These are phyloP conservation scores for Chaetura pelagica DNA, from an alignment of 2,113 vertebrate genomes.

Conservation along the genomic window DNA sequence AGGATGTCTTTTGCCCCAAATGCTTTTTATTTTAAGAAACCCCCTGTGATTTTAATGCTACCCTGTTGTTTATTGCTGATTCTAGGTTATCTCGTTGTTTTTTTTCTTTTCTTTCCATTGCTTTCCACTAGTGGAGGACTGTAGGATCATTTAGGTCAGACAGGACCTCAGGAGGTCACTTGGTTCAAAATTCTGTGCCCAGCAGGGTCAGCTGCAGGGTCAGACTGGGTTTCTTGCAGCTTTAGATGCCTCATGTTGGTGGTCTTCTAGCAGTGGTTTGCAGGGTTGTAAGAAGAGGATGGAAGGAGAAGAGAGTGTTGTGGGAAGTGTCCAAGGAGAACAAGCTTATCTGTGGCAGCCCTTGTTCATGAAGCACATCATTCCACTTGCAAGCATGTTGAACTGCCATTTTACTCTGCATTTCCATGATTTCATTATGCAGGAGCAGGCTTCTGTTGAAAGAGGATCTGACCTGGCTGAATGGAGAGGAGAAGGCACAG, in stretches of 20 bases:
- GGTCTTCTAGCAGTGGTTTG: not conserved
- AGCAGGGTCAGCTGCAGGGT: rapidly evolving
- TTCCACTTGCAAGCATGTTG: not conserved
- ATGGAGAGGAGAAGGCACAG: not conserved
- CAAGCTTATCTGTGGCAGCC: not conserved
- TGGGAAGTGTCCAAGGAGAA: not conserved
- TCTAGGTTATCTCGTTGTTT: not conserved
- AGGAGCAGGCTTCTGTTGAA: not conserved
- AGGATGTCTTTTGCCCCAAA: constrained; percentile 6
- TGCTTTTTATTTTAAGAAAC: not conserved
- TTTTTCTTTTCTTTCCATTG: not conserved
- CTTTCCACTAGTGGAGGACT: not conserved
- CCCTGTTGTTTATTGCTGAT: not conserved
- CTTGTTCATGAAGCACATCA: rapidly evolving
- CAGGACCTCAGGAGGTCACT: not conserved
- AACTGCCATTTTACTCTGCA: not conserved
- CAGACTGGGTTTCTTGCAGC: rapidly evolving
- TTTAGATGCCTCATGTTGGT: not conserved
- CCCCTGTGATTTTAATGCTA: not conserved
- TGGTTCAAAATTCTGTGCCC: not conserved
- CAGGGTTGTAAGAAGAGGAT: not conserved
- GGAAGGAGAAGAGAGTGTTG: not conserved
- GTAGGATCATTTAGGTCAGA: not conserved
- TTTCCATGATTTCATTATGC: not conserved
- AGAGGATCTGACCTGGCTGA: not conserved